Evolutionary conservation across 2,797 vertebrate species (phyloP).

Genomic region (Tragopan temminckii): DNA sequence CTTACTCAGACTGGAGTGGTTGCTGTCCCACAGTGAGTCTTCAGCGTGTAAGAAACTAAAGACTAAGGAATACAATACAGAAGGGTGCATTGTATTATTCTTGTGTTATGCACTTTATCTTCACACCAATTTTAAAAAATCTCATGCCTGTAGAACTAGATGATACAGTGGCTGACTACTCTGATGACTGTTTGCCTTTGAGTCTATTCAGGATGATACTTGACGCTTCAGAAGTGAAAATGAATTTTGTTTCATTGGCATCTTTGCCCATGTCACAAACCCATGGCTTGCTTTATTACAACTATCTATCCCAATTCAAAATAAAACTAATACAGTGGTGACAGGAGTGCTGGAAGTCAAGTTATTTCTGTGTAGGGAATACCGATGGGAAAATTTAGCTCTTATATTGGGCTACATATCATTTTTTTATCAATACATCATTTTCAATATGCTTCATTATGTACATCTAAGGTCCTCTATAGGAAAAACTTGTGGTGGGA

Average conservation of each 20-base stretch:
- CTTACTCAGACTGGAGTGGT: background rate
- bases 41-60: background rate
- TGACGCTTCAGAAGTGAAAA: background rate
- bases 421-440: background rate
- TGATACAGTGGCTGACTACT: background rate
- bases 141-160: background rate
- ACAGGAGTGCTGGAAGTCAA: background rate
- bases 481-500: background rate
- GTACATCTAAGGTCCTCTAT: background rate
- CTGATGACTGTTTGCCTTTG: background rate
- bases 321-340: background rate
- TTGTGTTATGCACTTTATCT: background rate
- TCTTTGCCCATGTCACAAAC: background rate
- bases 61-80: background rate
- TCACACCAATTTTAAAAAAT: background rate
- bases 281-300: background rate
- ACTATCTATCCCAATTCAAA: background rate
- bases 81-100: background rate
- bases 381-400: background rate
- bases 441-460: background rate
- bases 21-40: background rate
- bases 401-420: conserved; percentile 7
- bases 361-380: conserved; percentile 2
- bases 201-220: background rate
- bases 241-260: background rate